Base-by-base conservation (phyloP, 2,888 invertebrate genomes). In the Scaptomyza caliginosa region DNA sequence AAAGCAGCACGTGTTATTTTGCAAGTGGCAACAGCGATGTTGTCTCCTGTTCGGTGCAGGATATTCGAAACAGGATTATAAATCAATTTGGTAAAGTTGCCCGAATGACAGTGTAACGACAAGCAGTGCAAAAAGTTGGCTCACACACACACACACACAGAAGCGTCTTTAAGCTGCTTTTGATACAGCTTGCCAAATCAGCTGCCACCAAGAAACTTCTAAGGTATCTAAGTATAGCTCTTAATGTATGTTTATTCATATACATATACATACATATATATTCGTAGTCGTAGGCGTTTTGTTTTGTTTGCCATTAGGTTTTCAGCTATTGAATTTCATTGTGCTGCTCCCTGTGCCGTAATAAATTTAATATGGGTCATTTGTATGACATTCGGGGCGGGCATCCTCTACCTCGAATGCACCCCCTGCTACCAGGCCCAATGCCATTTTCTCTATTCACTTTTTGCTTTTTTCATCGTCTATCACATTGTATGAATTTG, bases 351-450 rank as follows among this genome's bases (percentile, higher is more conserved):
- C 67, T 60, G 46, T 55, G 80, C 76, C 79, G 76, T 82, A 87
- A 87, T 87, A 87, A 83, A 87, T 83, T 83, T 87, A 83, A 86
- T 87, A 87, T 85, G 88, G 83, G 83, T 87, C 86, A 83, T 86
- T 82, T 83, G 80, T 86, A 87, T 83, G 83, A 83, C 88, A 83
- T 85, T 85, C 59, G 23, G 74, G 71, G 67, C 64, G 67, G 64
- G 60, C 52, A 42, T 50, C 46, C 60, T 43, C 38, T 40, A 32
- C 42, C 43, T 24, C 26, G 6, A 1, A n/a, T n/a, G 19, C 38
- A 26, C 23, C 55, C 16, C 28, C 30, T 23, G 7, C 6, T 23
- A 2, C n/a, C 10, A 19, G 16, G n/a, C 10, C 34, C 26, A 38
- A 26, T 21, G n/a, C n/a, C n/a, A n/a, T 42, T 11, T 7, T 24